Conservation (phyloP, 2,797 vertebrate species). For the Tragelaphus eurycerus region DNA sequence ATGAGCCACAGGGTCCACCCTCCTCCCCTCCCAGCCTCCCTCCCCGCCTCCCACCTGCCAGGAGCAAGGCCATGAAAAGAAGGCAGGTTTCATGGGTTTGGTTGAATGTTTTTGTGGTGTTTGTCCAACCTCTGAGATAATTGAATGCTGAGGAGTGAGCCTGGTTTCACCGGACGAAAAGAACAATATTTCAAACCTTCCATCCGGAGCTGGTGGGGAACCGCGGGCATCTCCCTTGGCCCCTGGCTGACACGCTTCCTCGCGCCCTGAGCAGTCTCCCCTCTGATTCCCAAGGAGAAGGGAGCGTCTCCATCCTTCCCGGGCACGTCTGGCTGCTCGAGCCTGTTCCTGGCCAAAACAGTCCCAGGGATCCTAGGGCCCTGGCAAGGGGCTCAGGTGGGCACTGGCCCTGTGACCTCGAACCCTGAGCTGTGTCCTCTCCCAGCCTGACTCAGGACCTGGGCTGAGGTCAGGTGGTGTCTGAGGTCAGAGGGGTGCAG, state of each 20-base stretch:
- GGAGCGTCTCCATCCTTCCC: background rate
- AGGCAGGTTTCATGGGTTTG: accelerated
- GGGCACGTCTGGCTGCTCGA: background rate
- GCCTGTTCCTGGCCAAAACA: too few species aligned
- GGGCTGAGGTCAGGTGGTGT: background rate
- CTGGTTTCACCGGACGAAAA: accelerated
- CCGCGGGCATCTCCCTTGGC: accelerated
- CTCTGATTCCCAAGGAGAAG: accelerated
- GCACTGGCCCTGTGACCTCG: background rate
- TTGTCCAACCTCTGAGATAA: background rate
- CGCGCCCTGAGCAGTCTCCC: accelerated
- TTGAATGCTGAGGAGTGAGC: background rate
- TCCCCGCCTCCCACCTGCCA: background rate
- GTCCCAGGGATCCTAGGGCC: background rate
- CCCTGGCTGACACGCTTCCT: background rate
- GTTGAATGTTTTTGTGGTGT: background rate
- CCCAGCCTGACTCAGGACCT: background rate
- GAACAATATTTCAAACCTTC: accelerated
- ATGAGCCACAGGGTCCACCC: background rate
- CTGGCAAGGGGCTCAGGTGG: accelerated
- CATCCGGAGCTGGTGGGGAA: background rate
- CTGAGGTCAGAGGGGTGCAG: background rate
- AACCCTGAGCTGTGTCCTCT: background rate
- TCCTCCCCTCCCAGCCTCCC: background rate
- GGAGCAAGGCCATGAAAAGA: background rate